Conservation (phyloP, 1,140 invertebrate genomes). For the Chelonus insularis region DNA sequence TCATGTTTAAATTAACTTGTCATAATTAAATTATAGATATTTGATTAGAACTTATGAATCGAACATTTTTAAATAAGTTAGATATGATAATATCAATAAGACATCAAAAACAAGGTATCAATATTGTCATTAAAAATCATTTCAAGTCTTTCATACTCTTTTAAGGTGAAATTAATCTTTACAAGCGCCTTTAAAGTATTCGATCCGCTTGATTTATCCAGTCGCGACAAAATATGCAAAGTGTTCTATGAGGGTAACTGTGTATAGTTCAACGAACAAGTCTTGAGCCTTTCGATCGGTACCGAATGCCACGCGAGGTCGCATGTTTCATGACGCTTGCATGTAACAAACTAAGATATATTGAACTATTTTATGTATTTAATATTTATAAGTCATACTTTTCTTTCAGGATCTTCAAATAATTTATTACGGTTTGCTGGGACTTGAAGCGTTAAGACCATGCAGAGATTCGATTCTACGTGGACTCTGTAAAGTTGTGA, state of each 20-base stretch:
- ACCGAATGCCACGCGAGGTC: constrained; percentile 39
- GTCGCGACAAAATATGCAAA: not conserved
- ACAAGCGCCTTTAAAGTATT: not conserved
- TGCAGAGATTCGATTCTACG: constrained; percentile 72
- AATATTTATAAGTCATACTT: constrained; percentile 26
- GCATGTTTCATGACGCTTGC: constrained; percentile 29
- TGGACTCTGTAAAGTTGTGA: constrained; percentile 70
- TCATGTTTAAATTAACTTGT: too few relatives aligned
- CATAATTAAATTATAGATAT: too few relatives aligned
- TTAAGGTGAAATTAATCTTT: too few relatives aligned
- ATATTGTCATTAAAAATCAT: too few relatives aligned
- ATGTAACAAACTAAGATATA: constrained; percentile 2
- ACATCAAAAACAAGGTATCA: too few relatives aligned
- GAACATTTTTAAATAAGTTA: too few relatives aligned
- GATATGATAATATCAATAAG: too few relatives aligned
- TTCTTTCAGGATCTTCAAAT: constrained; percentile 72
- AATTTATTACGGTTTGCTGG: constrained; percentile 75
- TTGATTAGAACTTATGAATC: too few relatives aligned
- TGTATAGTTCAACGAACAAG: too few relatives aligned
- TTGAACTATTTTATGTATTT: not conserved
- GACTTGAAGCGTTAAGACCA: constrained; percentile 72
- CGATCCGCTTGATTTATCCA: not conserved
- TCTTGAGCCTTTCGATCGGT: constrained; percentile 37
- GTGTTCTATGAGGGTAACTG: not conserved
- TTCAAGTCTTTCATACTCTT: too few relatives aligned